These are phyloP conservation scores for Anseranas semipalmata DNA, from an alignment of 2,113 vertebrate species.

Conservation along the genomic window DNA sequence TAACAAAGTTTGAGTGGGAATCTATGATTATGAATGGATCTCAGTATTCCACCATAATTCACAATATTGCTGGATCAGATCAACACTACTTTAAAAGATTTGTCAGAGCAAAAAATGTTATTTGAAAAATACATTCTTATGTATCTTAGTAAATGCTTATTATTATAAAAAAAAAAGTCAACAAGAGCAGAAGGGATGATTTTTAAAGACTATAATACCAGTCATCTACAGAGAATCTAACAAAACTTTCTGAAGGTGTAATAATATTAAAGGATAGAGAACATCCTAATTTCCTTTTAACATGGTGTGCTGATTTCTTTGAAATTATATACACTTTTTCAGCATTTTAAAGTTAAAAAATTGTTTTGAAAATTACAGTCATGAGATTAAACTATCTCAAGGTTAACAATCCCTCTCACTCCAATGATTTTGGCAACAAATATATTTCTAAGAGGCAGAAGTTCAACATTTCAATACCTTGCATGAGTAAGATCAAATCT, in stretches of 20 bases:
- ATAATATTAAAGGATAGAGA: constrained; percentile 29
- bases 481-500: constrained; percentile 35
- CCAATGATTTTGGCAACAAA: constrained; percentile 68
- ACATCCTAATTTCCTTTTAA: constrained; percentile 32
- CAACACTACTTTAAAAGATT: not conserved
- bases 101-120: not conserved
- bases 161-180: not conserved
- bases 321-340: constrained; percentile 49
- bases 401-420: constrained; percentile 63
- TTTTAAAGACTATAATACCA: not conserved
- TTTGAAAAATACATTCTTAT: not conserved
- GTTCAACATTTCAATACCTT: constrained; percentile 23
- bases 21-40: not conserved
- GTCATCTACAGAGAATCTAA: not conserved
- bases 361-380: no score
- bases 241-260: not conserved
- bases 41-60: not conserved
- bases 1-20: not conserved
- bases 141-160: not conserved
- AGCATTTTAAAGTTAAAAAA: constrained; percentile 62
- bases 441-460: constrained; percentile 55
- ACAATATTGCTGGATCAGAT: not conserved
- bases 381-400: no score
- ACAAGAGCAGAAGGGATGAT: not conserved
- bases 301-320: constrained; percentile 51